Conservation (phyloP, 2,888 invertebrate genomes). For the Drosophila prolongata region DNA sequence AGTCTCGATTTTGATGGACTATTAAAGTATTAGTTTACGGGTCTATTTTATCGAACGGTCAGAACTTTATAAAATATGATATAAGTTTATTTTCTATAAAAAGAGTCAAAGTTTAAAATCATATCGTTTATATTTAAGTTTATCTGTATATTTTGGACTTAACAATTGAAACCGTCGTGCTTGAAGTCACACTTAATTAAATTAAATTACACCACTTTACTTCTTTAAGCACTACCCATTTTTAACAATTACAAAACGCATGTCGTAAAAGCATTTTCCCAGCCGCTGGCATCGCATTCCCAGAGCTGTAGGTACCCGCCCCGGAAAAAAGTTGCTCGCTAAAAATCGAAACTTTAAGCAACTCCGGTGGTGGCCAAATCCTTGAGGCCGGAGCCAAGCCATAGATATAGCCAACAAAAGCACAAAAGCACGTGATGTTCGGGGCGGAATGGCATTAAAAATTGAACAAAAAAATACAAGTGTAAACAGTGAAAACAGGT, state of each 20-base stretch:
- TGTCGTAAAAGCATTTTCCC: conserved; percentile 5
- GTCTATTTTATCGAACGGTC: no score
- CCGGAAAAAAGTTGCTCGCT: conserved; percentile 32
- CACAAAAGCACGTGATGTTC: conserved; percentile 39
- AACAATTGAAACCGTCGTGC: not conserved
- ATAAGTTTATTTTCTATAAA: no score
- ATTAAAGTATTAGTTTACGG: no score
- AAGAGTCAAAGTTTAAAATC: no score
- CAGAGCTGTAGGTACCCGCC: conserved; percentile 42
- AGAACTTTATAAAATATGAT: no score
- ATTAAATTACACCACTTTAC: not conserved
- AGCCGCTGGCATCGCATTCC: conserved; percentile 21
- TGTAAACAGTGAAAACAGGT: conserved; percentile 71
- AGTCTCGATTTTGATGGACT: not conserved
- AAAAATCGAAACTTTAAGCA: conserved; percentile 66
- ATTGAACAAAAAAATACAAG: conserved; percentile 42
- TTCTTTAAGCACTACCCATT: conserved; percentile 3
- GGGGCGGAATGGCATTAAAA: conserved; percentile 14
- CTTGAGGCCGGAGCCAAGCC: conserved; percentile 53
- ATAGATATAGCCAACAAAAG: conserved; percentile 25
- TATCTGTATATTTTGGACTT: no score
- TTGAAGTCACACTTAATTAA: not conserved
- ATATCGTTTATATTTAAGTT: no score
- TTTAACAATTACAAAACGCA: conserved; percentile 13
- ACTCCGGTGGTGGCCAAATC: conserved; percentile 60